A percentile compares a stretch with the other conserved stretches of the same genome.
Evolutionary conservation across 2,888 invertebrate species (phyloP).

Genomic region (Ferrisia virgata): DNA sequence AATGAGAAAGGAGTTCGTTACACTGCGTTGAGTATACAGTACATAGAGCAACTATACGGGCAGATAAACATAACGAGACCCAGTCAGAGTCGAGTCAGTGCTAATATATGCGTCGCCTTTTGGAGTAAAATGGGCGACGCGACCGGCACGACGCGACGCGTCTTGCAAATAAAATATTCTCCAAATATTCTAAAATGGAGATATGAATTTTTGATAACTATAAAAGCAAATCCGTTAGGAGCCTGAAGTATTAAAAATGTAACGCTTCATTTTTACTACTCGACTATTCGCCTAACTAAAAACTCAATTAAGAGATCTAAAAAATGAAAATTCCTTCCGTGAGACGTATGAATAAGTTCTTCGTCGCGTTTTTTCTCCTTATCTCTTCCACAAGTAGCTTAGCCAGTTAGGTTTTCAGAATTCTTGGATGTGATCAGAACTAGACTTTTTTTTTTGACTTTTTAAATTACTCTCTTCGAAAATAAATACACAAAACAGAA

Average conservation of each 20-base stretch:
- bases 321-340: background rate
- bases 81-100: background rate
- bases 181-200: background rate
- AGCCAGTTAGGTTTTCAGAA: too few relatives aligned
- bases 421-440: too few relatives aligned
- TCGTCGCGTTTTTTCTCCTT: too few relatives aligned
- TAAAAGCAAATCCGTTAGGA: conserved; percentile 9
- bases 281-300: background rate
- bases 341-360: too few relatives aligned
- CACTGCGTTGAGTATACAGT: background rate
- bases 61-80: too few relatives aligned
- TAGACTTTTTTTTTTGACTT: too few relatives aligned
- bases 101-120: background rate
- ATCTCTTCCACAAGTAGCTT: too few relatives aligned
- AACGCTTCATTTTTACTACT: background rate
- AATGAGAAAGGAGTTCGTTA: background rate
- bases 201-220: background rate
- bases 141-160: background rate
- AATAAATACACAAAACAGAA: too few relatives aligned
- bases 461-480: too few relatives aligned
- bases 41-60: too few relatives aligned
- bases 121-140: too few relatives aligned
- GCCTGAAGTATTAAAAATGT: background rate
- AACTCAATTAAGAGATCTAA: background rate
- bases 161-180: background rate